phyloP scores from a whole-genome alignment of 2,113 vertebrate genomes.

The Heloderma charlesbogerti region DNA sequence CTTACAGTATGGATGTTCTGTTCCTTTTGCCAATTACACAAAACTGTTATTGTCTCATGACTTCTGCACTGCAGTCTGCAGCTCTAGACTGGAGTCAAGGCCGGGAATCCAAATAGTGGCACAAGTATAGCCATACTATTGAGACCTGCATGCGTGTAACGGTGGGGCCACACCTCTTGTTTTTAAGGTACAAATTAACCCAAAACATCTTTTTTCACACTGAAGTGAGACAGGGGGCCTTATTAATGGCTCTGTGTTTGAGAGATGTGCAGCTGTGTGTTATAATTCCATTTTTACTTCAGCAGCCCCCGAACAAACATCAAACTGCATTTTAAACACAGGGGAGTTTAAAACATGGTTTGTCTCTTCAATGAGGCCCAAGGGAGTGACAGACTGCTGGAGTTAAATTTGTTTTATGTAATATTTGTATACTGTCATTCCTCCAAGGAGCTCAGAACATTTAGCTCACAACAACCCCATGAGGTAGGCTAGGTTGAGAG shows the following conservation, averaged over 20 bases:
- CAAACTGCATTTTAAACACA: conserved; percentile 13
- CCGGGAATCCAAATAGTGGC: neutral
- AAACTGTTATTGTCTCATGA: neutral
- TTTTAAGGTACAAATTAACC: neutral
- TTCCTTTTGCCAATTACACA: neutral
- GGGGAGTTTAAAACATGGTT: neutral
- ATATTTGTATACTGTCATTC: conserved; percentile 8
- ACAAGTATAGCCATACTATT: neutral
- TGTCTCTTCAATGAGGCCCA: neutral
- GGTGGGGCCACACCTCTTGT: neutral
- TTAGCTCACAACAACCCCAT: neutral
- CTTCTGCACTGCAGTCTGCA: neutral
- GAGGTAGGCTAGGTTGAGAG: neutral
- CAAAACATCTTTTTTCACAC: neutral
- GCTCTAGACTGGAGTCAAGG: neutral
- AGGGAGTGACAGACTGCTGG: conserved; percentile 4
- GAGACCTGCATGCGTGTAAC: neutral
- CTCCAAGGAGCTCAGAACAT: neutral
- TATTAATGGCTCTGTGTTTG: neutral
- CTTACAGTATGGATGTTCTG: too few relatives aligned
- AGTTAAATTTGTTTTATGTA: neutral
- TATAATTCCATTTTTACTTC: conserved; percentile 28
- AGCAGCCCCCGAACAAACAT: conserved; percentile 19
- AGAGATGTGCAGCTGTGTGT: conserved; percentile 1
- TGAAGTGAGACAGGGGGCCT: neutral